Conservation (phyloP, 2,113 vertebrate genomes). For the Alethe diademata region DNA sequence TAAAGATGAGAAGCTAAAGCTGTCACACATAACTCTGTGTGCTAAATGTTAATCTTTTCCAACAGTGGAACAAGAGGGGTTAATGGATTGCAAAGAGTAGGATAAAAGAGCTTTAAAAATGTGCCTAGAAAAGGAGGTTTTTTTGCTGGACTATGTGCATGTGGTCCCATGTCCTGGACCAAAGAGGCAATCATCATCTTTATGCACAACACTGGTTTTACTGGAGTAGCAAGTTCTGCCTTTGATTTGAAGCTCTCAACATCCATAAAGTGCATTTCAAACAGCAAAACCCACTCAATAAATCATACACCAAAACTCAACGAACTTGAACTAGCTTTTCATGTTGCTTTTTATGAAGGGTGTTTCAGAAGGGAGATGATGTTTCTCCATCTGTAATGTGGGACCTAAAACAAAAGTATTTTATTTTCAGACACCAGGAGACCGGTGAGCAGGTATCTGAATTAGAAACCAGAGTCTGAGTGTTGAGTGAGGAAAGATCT, state of each 20-base stretch:
- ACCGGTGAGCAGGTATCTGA: background rate
- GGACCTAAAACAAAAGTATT: background rate
- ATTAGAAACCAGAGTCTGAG: background rate
- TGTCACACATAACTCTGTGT: background rate
- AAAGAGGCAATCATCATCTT: background rate
- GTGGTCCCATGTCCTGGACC: background rate
- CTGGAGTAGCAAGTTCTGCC: background rate
- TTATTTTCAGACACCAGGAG: background rate
- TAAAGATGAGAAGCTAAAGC: background rate
- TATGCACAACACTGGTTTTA: background rate
- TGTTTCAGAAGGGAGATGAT: background rate
- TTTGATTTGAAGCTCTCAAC: background rate
- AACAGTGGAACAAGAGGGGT: background rate
- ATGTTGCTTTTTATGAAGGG: background rate
- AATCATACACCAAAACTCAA: background rate
- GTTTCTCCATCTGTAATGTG: background rate
- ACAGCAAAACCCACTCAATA: background rate
- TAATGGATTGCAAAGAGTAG: background rate
- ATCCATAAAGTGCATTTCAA: background rate
- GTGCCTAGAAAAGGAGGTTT: background rate
- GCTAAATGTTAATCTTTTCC: background rate
- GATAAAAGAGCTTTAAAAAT: background rate
- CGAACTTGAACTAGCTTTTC: background rate
- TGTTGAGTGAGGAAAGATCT: background rate
- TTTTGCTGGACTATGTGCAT: background rate